These are phyloP conservation scores for Coluber constrictor DNA, from an alignment of 2,797 vertebrate genomes.

Conservation along the genomic window DNA sequence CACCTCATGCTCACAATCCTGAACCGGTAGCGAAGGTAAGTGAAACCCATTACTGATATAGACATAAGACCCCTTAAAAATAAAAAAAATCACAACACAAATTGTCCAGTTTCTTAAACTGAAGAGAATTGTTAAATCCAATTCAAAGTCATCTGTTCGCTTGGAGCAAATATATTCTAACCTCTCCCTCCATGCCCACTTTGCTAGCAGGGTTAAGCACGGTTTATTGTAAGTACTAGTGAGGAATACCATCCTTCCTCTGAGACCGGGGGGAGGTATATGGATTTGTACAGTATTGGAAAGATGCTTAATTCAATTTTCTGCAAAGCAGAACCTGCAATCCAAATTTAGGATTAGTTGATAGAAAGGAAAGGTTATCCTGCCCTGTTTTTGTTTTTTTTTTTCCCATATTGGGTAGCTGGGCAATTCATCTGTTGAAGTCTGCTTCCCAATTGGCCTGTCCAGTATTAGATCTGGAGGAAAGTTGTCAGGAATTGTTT, in stretches of 20 bases:
- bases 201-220: background rate
- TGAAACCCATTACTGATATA: background rate
- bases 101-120: background rate
- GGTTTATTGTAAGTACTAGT: background rate
- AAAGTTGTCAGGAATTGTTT: background rate
- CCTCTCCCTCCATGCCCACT: background rate
- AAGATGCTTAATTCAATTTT: background rate
- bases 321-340: background rate
- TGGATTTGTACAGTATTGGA: background rate
- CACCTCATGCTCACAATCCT: no score
- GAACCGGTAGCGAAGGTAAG: no score
- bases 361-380: background rate
- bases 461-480: background rate
- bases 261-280: background rate
- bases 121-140: background rate
- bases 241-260: background rate
- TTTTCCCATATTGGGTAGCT: background rate
- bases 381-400: background rate
- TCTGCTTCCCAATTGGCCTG: background rate
- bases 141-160: background rate
- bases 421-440: background rate
- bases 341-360: background rate
- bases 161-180: background rate
- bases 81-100: background rate
- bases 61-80: background rate